Evolutionary conservation across 2,113 vertebrate genomes (phyloP).

Genomic region (Circaetus cinerascens): DNA sequence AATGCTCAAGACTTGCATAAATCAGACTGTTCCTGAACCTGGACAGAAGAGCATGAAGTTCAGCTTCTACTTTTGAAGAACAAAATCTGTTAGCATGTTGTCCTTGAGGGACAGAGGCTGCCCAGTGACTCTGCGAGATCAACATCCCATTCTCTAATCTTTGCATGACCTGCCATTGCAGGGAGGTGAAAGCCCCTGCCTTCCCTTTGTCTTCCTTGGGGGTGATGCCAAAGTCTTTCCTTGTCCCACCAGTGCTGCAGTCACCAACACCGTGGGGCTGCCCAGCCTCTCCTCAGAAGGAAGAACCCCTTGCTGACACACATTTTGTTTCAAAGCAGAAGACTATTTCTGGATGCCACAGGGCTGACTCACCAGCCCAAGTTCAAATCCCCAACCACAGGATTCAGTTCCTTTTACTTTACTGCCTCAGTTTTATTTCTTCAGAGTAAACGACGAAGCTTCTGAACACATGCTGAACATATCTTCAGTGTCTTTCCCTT

Average conservation of each 20-base stretch:
- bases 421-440: constrained; percentile 25
- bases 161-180: background rate
- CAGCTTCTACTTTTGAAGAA: background rate
- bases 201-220: background rate
- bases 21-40: background rate
- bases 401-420: constrained; percentile 50
- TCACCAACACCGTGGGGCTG: rapidly evolving
- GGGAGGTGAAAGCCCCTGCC: background rate
- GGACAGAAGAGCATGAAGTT: background rate
- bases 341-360: constrained; percentile 27
- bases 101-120: background rate
- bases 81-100: background rate
- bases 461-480: background rate
- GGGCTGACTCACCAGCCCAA: background rate
- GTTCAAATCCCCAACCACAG: constrained; percentile 13
- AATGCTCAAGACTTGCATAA: background rate
- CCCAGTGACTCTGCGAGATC: background rate
- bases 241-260: rapidly evolving
- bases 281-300: background rate
- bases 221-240: background rate
- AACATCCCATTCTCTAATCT: background rate
- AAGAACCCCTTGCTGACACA: background rate
- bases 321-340: background rate
- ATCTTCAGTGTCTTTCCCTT: background rate
- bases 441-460: constrained; percentile 26